Evolutionary conservation across 2,888 invertebrate genomes (phyloP).

Genomic region (Acheta domesticus): DNA sequence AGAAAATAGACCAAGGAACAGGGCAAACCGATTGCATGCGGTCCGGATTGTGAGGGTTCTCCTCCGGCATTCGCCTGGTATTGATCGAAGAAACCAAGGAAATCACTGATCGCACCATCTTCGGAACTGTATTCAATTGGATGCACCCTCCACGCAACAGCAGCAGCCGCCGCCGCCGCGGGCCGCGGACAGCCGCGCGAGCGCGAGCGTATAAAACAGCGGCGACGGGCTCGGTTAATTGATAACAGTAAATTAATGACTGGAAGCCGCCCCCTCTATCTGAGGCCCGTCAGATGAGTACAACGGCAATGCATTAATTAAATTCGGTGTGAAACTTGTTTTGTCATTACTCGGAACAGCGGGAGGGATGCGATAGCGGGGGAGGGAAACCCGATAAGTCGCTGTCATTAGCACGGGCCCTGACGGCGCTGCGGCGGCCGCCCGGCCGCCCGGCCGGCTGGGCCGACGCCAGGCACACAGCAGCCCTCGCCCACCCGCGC

Average conservation of each 20-base stretch:
- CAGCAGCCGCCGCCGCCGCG: neutral
- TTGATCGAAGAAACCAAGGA: no score
- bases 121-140: no score
- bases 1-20: no score
- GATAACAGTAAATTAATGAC: constrained; percentile 29
- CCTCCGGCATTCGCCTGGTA: no score
- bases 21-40: no score
- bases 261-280: constrained; percentile 18
- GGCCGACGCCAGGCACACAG: neutral
- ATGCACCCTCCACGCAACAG: neutral
- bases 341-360: constrained; percentile 25
- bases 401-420: neutral
- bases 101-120: no score
- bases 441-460: neutral
- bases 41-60: no score
- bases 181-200: neutral
- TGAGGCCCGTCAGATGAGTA: constrained; percentile 23
- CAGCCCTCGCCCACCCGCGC: neutral
- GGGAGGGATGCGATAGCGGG: constrained; percentile 23
- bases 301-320: constrained; percentile 28
- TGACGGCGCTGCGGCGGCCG: neutral
- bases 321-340: constrained; percentile 26
- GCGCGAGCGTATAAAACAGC: neutral
- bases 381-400: constrained; percentile 1
- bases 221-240: neutral